phyloP scores from a whole-genome alignment of 2,797 vertebrate genomes.

The Microctenopoma steveboyesi region DNA sequence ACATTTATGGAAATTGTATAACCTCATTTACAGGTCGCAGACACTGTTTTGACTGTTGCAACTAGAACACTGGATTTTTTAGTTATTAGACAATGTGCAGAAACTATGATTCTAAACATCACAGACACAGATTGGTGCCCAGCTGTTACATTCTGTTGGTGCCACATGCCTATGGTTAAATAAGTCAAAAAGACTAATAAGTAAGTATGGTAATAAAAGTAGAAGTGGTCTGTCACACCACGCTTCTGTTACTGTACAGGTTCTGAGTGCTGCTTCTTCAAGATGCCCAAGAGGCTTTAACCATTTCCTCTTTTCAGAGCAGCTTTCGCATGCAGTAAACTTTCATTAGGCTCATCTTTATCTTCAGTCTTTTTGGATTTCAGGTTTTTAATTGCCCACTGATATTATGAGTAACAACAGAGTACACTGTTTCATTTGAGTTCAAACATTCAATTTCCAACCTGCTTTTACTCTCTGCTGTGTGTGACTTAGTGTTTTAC shows the following conservation, averaged over 20 bases:
- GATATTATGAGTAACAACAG: neutral
- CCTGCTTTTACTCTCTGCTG: too few relatives aligned
- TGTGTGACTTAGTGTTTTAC: too few relatives aligned
- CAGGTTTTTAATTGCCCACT: neutral
- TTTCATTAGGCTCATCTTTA: neutral
- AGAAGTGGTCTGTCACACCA: neutral
- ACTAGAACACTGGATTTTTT: neutral
- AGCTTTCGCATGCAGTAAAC: neutral
- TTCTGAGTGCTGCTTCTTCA: neutral
- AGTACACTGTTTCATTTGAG: neutral
- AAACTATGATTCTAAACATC: neutral
- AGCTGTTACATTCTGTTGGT: neutral
- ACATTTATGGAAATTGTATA: neutral
- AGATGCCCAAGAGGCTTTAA: neutral
- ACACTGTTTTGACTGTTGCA: neutral
- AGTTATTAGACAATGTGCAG: neutral
- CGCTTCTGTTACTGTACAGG: neutral
- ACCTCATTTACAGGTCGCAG: neutral
- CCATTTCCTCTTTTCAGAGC: constrained; percentile 16
- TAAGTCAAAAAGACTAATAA: neutral
- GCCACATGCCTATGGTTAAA: neutral
- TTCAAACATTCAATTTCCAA: too few relatives aligned
- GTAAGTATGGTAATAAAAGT: neutral
- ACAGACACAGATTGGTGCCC: neutral
- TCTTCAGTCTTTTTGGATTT: neutral